Conservation (phyloP, 1,140 invertebrate species). For the Tetramorium simillimum region DNA sequence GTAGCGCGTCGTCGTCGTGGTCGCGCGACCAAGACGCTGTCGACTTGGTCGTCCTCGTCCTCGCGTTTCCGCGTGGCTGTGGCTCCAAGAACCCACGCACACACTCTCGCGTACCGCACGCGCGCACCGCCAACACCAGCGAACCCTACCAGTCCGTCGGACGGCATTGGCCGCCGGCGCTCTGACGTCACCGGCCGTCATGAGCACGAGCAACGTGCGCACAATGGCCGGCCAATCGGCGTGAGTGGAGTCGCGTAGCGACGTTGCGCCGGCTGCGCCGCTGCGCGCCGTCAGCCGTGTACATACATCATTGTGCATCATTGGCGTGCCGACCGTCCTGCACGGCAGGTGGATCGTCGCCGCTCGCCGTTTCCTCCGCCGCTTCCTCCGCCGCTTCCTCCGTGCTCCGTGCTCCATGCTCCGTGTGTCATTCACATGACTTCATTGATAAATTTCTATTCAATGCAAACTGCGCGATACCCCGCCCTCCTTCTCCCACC, state of each 20-base stretch:
- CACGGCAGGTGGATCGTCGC: constrained; percentile 61
- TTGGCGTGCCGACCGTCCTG: constrained; percentile 25
- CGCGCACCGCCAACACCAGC: constrained; percentile 47
- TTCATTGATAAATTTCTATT: constrained; percentile 47
- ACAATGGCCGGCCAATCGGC: constrained; percentile 40
- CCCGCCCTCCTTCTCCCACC: background rate
- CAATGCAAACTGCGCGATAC: background rate
- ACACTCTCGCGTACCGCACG: constrained; percentile 22
- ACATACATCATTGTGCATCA: too few species aligned
- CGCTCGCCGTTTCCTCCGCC: background rate
- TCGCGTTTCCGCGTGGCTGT: constrained; percentile 52
- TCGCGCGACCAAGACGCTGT: background rate
- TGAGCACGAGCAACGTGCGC: constrained; percentile 50
- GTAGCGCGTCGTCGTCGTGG: constrained; percentile 46
- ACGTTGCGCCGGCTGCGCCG: background rate
- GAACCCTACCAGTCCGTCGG: background rate
- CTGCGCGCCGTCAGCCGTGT: too few species aligned
- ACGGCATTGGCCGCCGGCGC: constrained; percentile 47
- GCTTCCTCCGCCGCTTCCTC: background rate
- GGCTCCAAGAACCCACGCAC: constrained; percentile 21
- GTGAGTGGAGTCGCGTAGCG: background rate
- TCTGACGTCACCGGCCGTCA: constrained; percentile 59
- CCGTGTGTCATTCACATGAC: constrained; percentile 28
- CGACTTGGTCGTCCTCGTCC: background rate
- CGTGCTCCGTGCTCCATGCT: too few species aligned